Evolutionary conservation across 2,113 vertebrate genomes (phyloP), one percentile per base, ranked within the genome.

Genomic region (Syngnathus floridae): DNA sequence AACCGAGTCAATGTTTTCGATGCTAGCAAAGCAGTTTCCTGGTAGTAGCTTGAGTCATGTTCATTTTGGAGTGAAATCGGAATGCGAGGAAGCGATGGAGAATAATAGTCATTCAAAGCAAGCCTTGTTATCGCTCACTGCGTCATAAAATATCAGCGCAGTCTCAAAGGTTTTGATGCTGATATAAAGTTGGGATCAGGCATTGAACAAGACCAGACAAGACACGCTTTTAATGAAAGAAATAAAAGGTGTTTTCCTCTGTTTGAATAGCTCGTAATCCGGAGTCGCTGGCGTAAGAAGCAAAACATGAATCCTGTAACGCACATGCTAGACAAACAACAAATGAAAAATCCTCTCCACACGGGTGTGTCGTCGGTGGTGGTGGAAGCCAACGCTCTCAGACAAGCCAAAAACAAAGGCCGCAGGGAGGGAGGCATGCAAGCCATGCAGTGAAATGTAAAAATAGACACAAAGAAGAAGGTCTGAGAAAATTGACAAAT

Each of bases 131-230:
- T 73, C 71, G 80, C 62, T 57, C 0, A 19, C 67, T 72, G 46
- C 65, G 67, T 80, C 72, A 81, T 90, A 88, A 90, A 90, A 78
- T 62, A 31, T 67, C 31, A 22, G 36, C 35, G 35, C 38, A 9
- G 82, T 84, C 71, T 88, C 86, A 87, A 87, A 88, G 84, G 86
- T 88, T 86, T 80, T 54, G 67, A 77, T 78, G 74, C 84, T 73
- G 26, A 35, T 5, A 14, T 56, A 7, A 56, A 36, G 35, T 35
- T 14, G 13, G 7, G 26, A 16, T 56, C 14, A 5, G 0, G 26
- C 54, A 56, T 56, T 8, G 4, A 56, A 56, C 54, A 35, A 56
- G 26, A 56, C 26, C 17, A 13, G 19, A 51, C 48, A 21, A 21
- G n/a, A 21, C 7, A 8, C 4, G 17, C 9, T 51, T 51, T 51